Base-by-base conservation (phyloP, 2,888 invertebrate species). In the Malthinus seriepunctatus region DNA sequence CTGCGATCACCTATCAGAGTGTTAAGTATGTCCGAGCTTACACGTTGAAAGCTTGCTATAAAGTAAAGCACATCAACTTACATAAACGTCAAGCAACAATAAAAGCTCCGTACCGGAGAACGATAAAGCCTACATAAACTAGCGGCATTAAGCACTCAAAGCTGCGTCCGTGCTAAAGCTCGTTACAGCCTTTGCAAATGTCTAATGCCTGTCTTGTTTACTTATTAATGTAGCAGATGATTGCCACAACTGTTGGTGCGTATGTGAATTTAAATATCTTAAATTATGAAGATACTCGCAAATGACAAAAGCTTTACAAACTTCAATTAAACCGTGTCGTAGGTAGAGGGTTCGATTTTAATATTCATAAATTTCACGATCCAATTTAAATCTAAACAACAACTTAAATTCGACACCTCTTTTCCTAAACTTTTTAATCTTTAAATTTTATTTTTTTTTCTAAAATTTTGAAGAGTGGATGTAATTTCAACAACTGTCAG, bases 61-160 rank as follows among this genome's bases (percentile, higher is more conserved):
- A 75, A 75, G 73, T 74, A 73, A 73, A 71, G 72, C 72, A 69
- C 76, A 75, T 75, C 75, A 74, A 74, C 73, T 75, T 74, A 69
- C 72, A 75, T 75, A 71, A 74, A 73, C 69, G 72, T 74, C 75
- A 74, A 64, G 67, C 71, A 63, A 67, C 71, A 70, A 70, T 70
- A 71, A 72, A 72, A 71, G 70, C 71, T 65, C 67, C 66, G 63
- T 62, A 58, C 60, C 64, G 63, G 63, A 60, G 59, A 58, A 62
- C 66, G 67, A 63, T 67, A 69, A 69, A 70, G 69, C 67, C 67
- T 64, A 68, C 65, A 65, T 65, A 65, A 68, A 67, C 66, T 65
- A 62, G 67, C 65, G 61, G 67, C 64, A 65, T 67, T 67, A 67
- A 67, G 67, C 65, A 64, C 66, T 64, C 66, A 64, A 64, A 66